Evolutionary conservation across 2,113 vertebrate genomes (phyloP).

Genomic region (Capreolus pygargus): DNA sequence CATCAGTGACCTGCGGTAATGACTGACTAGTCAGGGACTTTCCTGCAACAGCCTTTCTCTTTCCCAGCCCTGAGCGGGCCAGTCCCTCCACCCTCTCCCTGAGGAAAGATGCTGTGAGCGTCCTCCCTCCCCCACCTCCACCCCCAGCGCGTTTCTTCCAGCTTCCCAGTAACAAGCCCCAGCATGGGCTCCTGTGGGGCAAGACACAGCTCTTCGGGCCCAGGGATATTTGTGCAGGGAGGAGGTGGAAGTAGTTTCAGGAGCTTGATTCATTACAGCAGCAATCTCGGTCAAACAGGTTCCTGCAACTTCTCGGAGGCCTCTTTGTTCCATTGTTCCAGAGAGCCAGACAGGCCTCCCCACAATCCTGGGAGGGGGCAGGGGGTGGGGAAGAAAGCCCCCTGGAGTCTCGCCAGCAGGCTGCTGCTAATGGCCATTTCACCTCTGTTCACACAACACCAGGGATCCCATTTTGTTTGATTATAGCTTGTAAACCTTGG

Average conservation of each 20-base stretch:
- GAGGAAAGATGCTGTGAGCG: not conserved
- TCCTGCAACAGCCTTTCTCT: not conserved
- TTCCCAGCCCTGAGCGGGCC: not conserved
- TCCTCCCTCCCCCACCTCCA: not conserved
- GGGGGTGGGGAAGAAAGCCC: not conserved
- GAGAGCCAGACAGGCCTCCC: slow-evolving; percentile 51
- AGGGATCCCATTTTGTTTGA: not conserved
- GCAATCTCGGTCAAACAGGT: slow-evolving; percentile 74
- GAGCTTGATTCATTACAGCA: slow-evolving; percentile 49
- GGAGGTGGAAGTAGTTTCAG: slow-evolving; percentile 65
- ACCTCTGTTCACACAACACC: slow-evolving; percentile 28
- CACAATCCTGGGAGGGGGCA: not conserved
- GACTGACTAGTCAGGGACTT: not conserved
- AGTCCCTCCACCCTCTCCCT: not conserved
- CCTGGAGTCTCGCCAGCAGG: slow-evolving; percentile 49
- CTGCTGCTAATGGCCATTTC: not conserved
- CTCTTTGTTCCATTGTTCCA: slow-evolving; percentile 71
- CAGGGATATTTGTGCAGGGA: slow-evolving; percentile 68
- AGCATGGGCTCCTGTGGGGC: slow-evolving; percentile 47
- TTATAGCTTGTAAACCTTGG: not conserved
- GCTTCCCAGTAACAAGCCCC: slow-evolving; percentile 38
- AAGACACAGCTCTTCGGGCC: slow-evolving; percentile 24
- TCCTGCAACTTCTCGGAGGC: slow-evolving; percentile 57
- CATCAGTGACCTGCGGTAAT: not conserved
- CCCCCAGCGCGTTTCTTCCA: not conserved